phyloP scores from a whole-genome alignment of 2,888 invertebrate genomes.

The Eucera pruinosa region DNA sequence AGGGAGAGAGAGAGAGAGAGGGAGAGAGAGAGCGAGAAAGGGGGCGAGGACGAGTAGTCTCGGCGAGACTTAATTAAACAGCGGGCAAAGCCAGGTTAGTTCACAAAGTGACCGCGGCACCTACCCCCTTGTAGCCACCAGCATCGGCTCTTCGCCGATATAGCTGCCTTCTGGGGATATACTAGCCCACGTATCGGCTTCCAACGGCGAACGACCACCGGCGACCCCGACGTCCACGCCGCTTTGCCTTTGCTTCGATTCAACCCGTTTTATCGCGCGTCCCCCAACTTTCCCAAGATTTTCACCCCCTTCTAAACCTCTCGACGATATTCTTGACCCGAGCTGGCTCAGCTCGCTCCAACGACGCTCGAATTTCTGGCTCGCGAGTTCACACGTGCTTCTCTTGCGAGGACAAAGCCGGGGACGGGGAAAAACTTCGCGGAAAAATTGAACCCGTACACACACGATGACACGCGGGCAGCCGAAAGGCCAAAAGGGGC shows the following conservation, averaged over 20 bases:
- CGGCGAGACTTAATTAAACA: slow-evolving; percentile 84
- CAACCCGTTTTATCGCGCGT: slow-evolving; percentile 38
- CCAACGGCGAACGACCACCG: slow-evolving; percentile 27
- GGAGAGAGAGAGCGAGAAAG: slow-evolving; percentile 56
- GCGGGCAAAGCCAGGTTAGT: slow-evolving; percentile 83
- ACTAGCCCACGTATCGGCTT: slow-evolving; percentile 57
- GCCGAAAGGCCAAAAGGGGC: slow-evolving; percentile 24
- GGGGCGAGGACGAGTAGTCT: slow-evolving; percentile 79
- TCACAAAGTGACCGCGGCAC: slow-evolving; percentile 84
- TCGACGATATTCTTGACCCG: slow-evolving; percentile 21
- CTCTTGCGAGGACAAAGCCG: slow-evolving; percentile 23
- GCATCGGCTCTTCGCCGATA: slow-evolving; percentile 61
- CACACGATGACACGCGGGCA: neutral
- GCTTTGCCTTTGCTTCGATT: slow-evolving; percentile 25
- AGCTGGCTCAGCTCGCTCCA: neutral
- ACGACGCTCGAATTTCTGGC: neutral
- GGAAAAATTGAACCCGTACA: slow-evolving; percentile 18
- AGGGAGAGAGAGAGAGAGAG: slow-evolving; percentile 52
- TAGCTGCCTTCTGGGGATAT: slow-evolving; percentile 61
- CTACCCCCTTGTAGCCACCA: slow-evolving; percentile 73
- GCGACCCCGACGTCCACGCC: neutral
- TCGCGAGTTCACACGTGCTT: neutral
- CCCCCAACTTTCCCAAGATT: slow-evolving; percentile 32
- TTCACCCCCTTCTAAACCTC: slow-evolving; percentile 3
- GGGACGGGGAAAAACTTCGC: slow-evolving; percentile 14